Evolutionary conservation across 92 coral and sea anemone genomes (phyloP).

Genomic region (Actinernus sp.): DNA sequence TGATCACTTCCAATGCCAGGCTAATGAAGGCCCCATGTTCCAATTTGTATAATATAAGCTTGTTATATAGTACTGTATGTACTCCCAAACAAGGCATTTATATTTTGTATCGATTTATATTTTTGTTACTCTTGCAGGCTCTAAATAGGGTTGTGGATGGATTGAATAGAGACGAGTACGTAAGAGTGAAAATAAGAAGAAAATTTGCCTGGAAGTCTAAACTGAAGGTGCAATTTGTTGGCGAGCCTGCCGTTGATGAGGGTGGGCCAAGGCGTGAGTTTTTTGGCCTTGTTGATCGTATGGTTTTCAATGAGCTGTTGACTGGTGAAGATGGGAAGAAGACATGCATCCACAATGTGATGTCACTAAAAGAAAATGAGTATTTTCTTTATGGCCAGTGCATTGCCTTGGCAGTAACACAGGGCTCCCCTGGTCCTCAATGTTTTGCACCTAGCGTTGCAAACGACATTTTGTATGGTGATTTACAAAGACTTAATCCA

Average conservation of each 20-base stretch:
- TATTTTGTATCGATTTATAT: no score
- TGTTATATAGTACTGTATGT: no score
- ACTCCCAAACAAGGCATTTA: no score
- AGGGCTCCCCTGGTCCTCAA: slow-evolving; percentile 33
- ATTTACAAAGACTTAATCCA: background rate
- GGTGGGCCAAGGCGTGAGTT: slow-evolving; percentile 24
- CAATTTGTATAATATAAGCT: no score
- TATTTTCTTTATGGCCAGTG: no score
- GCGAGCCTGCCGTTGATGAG: slow-evolving; percentile 29
- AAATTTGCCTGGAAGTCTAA: slow-evolving; percentile 3
- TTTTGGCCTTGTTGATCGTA: slow-evolving; percentile 14
- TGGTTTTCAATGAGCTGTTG: slow-evolving; percentile 8
- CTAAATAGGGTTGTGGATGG: background rate
- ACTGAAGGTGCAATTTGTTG: slow-evolving; percentile 32
- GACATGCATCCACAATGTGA: background rate
- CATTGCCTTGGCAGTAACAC: slow-evolving; percentile 7
- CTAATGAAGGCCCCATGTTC: no score
- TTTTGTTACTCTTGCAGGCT: no score
- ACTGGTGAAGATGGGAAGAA: slow-evolving; percentile 5
- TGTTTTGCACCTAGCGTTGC: slow-evolving; percentile 17
- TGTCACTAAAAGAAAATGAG: background rate
- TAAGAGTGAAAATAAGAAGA: slow-evolving; percentile 9
- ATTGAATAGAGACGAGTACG: background rate
- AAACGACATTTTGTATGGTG: background rate
- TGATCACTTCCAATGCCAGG: no score